Conservation (phyloP, 2,113 vertebrate genomes). For the Anhinga anhinga region DNA sequence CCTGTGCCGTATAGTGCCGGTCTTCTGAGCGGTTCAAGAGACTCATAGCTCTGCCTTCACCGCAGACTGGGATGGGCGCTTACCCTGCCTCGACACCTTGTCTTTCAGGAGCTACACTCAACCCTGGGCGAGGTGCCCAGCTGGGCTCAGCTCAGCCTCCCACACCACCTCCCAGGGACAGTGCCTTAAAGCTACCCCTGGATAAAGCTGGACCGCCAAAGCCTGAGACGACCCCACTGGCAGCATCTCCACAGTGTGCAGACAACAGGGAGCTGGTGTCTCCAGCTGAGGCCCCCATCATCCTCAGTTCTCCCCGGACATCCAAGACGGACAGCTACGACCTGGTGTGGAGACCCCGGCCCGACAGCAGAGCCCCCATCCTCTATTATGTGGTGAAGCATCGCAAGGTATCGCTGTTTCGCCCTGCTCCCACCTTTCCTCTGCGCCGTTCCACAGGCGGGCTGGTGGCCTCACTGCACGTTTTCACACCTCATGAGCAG, state of each 20-base stretch:
- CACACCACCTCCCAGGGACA: constrained; percentile 59
- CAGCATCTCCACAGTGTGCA: constrained; percentile 76
- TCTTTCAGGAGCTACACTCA: constrained; percentile 61
- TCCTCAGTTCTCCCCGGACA: constrained; percentile 92
- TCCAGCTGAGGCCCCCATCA: constrained; percentile 89
- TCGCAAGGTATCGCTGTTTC: constrained; percentile 82
- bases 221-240: constrained; percentile 54
- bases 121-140: background rate
- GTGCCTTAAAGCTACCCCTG: constrained; percentile 67
- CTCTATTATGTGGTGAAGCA: constrained; percentile 92
- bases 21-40: background rate
- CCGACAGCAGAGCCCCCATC: constrained; percentile 80
- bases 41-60: background rate
- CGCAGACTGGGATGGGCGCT: background rate
- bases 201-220: constrained; percentile 65
- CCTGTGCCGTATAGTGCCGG: background rate
- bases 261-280: constrained; percentile 71
- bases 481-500: background rate
- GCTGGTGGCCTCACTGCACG: fast-evolving
- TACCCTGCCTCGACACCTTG: background rate
- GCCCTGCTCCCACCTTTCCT: background rate
- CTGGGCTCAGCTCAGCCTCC: background rate
- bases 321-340: constrained; percentile 93
- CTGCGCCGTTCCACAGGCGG: fast-evolving
- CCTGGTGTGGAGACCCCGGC: constrained; percentile 91